These are phyloP conservation scores for Minunthozetes semirufus DNA, from an alignment of 2,888 invertebrate genomes.

Conservation along the genomic window DNA sequence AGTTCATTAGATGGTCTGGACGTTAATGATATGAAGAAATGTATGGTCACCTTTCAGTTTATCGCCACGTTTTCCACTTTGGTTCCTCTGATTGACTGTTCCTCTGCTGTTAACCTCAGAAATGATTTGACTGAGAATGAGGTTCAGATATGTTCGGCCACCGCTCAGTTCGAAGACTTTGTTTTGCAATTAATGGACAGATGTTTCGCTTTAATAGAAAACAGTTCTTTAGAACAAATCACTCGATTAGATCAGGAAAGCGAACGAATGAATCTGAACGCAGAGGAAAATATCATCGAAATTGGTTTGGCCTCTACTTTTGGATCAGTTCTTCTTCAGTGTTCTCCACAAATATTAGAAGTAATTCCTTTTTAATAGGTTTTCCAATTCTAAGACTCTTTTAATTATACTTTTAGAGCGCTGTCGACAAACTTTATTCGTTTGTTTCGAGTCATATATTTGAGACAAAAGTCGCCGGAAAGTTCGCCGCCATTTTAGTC, in stretches of 20 bases:
- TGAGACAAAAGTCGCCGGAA: conserved; percentile 75
- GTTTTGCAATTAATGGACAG: conserved; percentile 73
- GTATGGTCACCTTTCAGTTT: conserved; percentile 63
- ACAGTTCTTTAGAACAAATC: neutral
- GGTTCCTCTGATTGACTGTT: conserved; percentile 77
- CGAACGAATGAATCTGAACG: conserved; percentile 60
- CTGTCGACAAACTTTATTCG: conserved; percentile 65
- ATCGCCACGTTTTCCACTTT: conserved; percentile 67
- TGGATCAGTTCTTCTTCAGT: conserved; percentile 63
- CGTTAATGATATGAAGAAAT: conserved; percentile 69
- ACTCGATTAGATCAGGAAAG: conserved; percentile 15
- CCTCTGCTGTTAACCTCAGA: conserved; percentile 62
- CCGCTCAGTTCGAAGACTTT: conserved; percentile 81
- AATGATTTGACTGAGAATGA: conserved; percentile 69
- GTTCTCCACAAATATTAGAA: conserved; percentile 59
- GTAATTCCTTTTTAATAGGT: neutral
- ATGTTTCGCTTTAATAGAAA: conserved; percentile 49
- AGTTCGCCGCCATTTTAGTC: conserved; percentile 64
- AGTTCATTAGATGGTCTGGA: conserved; percentile 80
- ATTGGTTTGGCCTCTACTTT: conserved; percentile 62
- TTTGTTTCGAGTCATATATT: conserved; percentile 67
- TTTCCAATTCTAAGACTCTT: neutral
- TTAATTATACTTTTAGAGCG: conserved; percentile 51
- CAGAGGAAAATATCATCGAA: conserved; percentile 65
- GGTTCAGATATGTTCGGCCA: conserved; percentile 63